phyloP scores from a whole-genome alignment of 2,113 vertebrate genomes.

The Phrynosoma blainvillii region DNA sequence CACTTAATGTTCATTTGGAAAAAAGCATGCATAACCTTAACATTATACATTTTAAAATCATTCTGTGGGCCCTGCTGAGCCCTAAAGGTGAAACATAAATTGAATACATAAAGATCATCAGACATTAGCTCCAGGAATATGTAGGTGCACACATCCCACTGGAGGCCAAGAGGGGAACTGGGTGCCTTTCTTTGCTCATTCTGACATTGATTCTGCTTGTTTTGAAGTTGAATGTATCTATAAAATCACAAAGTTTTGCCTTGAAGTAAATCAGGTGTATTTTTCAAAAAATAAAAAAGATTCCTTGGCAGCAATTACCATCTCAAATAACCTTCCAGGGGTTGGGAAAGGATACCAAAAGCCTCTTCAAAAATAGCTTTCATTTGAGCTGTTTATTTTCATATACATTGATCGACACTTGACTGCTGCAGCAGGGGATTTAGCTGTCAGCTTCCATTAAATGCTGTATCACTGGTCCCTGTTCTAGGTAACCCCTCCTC shows the following conservation, averaged over 20 bases:
- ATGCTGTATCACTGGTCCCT: conserved; percentile 55
- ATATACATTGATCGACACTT: conserved; percentile 71
- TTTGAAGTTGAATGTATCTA: conserved; percentile 62
- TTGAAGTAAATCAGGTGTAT: conserved; percentile 63
- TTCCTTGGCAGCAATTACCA: conserved; percentile 71
- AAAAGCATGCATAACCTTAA: background rate
- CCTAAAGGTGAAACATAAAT: background rate
- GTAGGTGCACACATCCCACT: background rate
- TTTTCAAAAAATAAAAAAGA: conserved; percentile 38
- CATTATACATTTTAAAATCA: background rate
- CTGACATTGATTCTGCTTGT: conserved; percentile 63
- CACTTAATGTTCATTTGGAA: background rate
- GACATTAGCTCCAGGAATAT: background rate
- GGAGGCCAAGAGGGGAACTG: background rate
- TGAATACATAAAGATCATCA: background rate
- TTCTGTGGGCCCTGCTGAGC: background rate
- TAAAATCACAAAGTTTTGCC: conserved; percentile 58
- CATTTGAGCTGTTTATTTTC: conserved; percentile 77
- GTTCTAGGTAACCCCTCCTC: conserved; percentile 54
- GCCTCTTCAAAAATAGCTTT: conserved; percentile 73
- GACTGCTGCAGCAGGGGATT: conserved; percentile 68
- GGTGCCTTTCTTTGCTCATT: background rate
- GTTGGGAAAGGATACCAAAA: conserved; percentile 67
- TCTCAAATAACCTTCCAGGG: conserved; percentile 71
- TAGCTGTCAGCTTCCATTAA: conserved; percentile 78